Evolutionary conservation across 2,797 vertebrate genomes (phyloP).

Genomic region (Hydrophis major): DNA sequence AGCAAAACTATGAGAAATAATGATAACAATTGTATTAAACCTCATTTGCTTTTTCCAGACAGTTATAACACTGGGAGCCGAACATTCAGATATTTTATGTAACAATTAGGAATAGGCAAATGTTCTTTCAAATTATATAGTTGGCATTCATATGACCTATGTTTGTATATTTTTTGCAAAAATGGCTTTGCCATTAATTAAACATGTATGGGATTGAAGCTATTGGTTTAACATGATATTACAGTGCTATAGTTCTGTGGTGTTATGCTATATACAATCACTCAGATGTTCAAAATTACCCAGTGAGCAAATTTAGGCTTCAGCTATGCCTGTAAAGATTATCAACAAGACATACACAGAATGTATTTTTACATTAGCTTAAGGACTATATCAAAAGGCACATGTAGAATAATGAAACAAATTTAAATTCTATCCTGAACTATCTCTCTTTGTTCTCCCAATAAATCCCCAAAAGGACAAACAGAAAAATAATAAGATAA

Average conservation of each 20-base stretch:
- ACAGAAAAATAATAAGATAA: not conserved
- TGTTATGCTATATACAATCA: no score
- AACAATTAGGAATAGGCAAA: not conserved
- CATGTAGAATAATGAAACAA: not conserved
- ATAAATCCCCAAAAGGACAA: not conserved
- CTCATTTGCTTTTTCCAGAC: not conserved
- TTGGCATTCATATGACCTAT: not conserved
- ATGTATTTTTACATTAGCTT: not conserved
- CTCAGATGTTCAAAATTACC: not conserved
- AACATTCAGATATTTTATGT: not conserved
- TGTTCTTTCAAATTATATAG: not conserved
- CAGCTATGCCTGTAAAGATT: not conserved
- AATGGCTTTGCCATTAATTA: not conserved
- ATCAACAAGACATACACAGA: not conserved
- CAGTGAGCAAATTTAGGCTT: not conserved
- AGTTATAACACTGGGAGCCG: not conserved
- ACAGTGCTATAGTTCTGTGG: not conserved
- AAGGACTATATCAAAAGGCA: not conserved
- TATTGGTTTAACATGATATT: not conserved
- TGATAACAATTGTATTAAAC: not conserved
- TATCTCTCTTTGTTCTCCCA: no score
- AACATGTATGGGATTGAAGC: not conserved
- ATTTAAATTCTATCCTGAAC: not conserved
- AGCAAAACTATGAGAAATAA: not conserved
- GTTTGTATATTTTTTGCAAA: not conserved